Evolutionary conservation across 2,888 invertebrate genomes (phyloP), one percentile per base, ranked within the genome.

Genomic region (Synergus laeviventris): DNA sequence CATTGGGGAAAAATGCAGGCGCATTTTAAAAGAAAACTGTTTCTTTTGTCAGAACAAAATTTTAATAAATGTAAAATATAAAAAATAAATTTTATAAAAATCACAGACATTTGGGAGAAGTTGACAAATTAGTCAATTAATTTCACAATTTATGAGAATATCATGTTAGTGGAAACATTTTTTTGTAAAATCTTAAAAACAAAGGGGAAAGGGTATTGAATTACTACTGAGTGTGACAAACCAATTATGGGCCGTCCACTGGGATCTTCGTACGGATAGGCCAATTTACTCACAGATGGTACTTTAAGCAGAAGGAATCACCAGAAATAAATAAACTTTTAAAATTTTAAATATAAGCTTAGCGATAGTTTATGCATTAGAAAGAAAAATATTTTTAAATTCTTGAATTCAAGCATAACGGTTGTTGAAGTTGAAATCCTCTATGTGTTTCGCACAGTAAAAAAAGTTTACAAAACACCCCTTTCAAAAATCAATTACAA

Each of bases 221-320:
- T 56, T 11, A 56, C 21, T 12, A 56, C 18, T 18, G 21, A 49
- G 14, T n/a, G 62, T 66, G 73, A 74, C 59, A 59, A 59, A 24
- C 21, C 36, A 49, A 62, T 36, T 66, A 54, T 70, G 39, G 45
- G 56, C 66, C 76, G 45, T 24, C 66, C 66, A 24, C 66, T 70
- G 24, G 45, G 66, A 70, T 70, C 66, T 31, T 70, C 66, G 36
- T 74, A 73, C 76, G 66, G 66, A 70, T 70, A 70, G 24, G 66
- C 66, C 78, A 82, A 90, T 90, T 90, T 89, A 90, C 90, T 89
- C 85, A 88, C 87, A 73, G 90, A 89, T 75, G 90, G 90, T 78
- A 90, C 90, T 90, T 85, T 82, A 83, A 77, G 82, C 77, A 74
- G 79, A 79, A 84, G 78, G 74, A 81, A 80, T 80, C 80, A 84